These are phyloP conservation scores for Mamestra configurata DNA, from an alignment of 1,140 invertebrate genomes.

Conservation along the genomic window DNA sequence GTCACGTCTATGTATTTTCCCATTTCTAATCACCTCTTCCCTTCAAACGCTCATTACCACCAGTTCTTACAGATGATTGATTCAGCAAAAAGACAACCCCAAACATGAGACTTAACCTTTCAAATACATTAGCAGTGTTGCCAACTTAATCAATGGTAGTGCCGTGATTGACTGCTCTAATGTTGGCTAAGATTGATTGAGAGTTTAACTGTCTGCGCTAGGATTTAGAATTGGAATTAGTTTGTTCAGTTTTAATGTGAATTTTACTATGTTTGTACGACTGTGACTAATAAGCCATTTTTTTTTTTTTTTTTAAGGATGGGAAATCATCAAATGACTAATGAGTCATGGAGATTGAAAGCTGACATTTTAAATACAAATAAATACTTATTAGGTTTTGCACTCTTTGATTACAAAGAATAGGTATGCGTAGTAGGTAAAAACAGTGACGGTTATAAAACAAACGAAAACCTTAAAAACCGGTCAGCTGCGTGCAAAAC, in stretches of 20 bases:
- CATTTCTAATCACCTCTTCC: not conserved
- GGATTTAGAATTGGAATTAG: slow-evolving; percentile 19
- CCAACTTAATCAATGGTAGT: slow-evolving; percentile 32
- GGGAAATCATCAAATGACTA: too few species aligned
- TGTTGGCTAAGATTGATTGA: slow-evolving; percentile 29
- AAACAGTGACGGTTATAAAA: too few species aligned
- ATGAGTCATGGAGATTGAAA: too few species aligned
- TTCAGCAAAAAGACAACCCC: slow-evolving; percentile 10
- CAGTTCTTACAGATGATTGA: slow-evolving; percentile 28
- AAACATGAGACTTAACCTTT: slow-evolving; percentile 5
- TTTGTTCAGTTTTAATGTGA: not conserved
- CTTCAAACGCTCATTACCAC: not conserved
- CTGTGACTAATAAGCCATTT: not conserved
- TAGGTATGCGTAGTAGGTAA: too few species aligned
- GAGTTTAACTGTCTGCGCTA: not conserved
- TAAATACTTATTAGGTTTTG: too few species aligned
- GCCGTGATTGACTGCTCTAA: slow-evolving; percentile 28
- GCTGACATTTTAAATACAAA: too few species aligned
- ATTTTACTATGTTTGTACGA: not conserved
- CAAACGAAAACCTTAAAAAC: too few species aligned
- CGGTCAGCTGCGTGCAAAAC: too few species aligned
- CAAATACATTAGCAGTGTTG: slow-evolving; percentile 24
- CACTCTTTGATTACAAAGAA: too few species aligned
- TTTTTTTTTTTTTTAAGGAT: too few species aligned
- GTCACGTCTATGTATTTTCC: not conserved